Evolutionary conservation across 2,888 invertebrate species (phyloP), one percentile per base, ranked within the genome.

Genomic region (Penaeus monodon): DNA sequence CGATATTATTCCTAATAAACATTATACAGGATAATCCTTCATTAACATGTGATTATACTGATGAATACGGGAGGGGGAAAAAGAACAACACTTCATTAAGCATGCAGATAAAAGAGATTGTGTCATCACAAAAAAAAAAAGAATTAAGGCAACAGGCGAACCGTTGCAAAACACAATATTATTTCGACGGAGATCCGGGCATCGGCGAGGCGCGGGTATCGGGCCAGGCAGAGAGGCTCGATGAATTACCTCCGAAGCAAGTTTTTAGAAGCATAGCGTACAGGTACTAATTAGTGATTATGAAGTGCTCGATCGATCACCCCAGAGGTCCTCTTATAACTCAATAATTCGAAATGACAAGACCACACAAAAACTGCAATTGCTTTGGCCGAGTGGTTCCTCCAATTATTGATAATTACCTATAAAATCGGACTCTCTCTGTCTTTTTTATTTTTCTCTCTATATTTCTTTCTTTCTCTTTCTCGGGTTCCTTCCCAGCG

Each of bases 331-430:
- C 57, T 49, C 57, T 77, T 77, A 77, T 77, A 77, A 77, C 77
- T 77, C 77, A 77, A 77, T 77, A 77, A 77, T 77, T 77, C 77
- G 57, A 38, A 77, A 77, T 77, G 77, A 77, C 77, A 77, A 77
- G 77, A 49, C n/a, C 77, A 17, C 27, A 29, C 77, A 77, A 77
- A 77, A 77, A 77, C 77, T 49, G 20, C 44, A 27, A 49, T 44
- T 76, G 77, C 77, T 29, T 57, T 49, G 63, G 57, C 57, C 63
- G 77, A 77, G 63, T 63, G 77, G 77, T 77, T 77, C 77, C 57
- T 57, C 63, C n/a, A 77, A 77, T 77, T 77, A 77, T 49, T 63
- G 7, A 29, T 77, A 77, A 77, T 77, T 77, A 77, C 57, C 49
- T 57, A 63, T 57, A 77, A 49, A 57, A 57, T 57, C 57, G 57